Evolutionary conservation across 2,797 vertebrate genomes (phyloP), one percentile per base, ranked within the genome.

Genomic region (Enteromius unitaeniatus): DNA sequence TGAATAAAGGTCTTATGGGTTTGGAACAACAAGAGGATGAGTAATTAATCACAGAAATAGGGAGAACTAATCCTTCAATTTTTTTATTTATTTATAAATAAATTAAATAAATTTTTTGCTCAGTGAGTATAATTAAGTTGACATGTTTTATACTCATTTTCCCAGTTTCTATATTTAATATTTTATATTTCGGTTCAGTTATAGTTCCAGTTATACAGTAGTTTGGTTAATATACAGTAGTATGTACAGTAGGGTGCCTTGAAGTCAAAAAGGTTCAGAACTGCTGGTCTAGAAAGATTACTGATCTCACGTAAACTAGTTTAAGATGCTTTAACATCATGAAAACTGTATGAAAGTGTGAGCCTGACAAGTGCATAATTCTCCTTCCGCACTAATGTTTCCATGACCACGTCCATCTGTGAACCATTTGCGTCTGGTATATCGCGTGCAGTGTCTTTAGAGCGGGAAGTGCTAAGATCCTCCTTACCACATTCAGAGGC

Each of bases 401-500:
- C 64, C 47, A 68, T 53, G 47, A 68, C 64, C 31, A 67, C 21
- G 31, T 79, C 78, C 78, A 79, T 79, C 78, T 79, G 78, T 79
- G 78, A 84, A 75, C 26, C 58, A 78, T 77, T 81, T 79, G 51
- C 75, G 19, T 81, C 68, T 76, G 84, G 78, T 37, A 55, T 14
- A 82, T 47, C 8, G 60, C 78, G 40, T 68, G 68, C 37, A 75
- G 68, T 31, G 55, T 74, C 82, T 83, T 31, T 26, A 60, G 28
- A 42, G 77, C 19, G 37, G 58, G 40, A 73, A 34, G 72, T 13
- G 58, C 34, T 64, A 58, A 75, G 82, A 84, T 84, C 47, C 26
- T 37, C 11, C 4, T 51, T 55, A 37, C 31, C n/a, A 49, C 51
- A 68, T 34, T 78, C 69, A 49, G 62, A 42, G 62, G 14, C 78